These are phyloP conservation scores for Microplitis mediator DNA, from an alignment of 1,140 invertebrate genomes.

Conservation along the genomic window DNA sequence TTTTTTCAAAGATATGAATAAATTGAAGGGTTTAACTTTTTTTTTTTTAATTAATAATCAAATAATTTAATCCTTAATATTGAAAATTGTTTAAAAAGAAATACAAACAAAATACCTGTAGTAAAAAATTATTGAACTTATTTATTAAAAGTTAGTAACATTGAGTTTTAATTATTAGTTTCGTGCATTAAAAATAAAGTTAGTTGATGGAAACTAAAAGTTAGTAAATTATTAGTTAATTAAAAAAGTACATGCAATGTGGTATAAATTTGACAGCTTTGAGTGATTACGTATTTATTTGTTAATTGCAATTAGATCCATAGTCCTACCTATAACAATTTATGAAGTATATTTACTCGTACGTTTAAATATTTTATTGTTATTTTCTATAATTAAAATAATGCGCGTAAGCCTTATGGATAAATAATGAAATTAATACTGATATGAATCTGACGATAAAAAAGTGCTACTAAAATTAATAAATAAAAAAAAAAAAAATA, in stretches of 20 bases:
- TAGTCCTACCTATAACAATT: slow-evolving; percentile 1
- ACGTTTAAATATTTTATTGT: slow-evolving; percentile 12
- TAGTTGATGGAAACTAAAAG: no score
- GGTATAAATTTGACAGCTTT: background rate
- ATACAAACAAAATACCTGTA: no score
- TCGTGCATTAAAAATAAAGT: background rate
- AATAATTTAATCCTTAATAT: no score
- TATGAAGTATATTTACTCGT: slow-evolving; percentile 22
- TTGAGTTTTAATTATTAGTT: no score
- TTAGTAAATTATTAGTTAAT: no score
- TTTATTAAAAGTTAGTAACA: no score
- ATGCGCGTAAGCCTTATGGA: background rate
- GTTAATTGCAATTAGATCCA: background rate
- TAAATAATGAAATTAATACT: background rate
- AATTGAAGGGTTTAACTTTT: no score
- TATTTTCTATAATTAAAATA: background rate
- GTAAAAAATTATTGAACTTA: no score
- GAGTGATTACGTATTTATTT: background rate
- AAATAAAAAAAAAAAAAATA: background rate
- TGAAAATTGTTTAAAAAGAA: no score
- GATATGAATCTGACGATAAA: background rate
- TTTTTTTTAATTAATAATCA: no score
- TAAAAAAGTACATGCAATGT: no score
- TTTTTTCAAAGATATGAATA: no score
- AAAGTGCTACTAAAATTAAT: background rate